phyloP scores from a whole-genome alignment of 2,113 vertebrate species.

The Psammodynastes pulverulentus region DNA sequence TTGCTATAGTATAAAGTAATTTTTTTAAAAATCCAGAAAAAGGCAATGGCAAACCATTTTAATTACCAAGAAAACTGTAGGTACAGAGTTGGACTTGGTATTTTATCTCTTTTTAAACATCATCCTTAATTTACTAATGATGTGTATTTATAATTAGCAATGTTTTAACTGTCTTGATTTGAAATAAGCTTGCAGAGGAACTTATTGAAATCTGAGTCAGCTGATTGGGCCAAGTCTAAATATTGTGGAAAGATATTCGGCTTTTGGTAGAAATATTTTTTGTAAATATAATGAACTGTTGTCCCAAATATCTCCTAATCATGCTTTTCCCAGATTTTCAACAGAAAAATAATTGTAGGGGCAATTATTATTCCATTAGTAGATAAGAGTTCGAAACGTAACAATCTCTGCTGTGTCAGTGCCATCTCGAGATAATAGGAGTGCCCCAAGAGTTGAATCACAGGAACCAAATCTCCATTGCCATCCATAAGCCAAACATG shows the following conservation, averaged over 20 bases:
- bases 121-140: not conserved
- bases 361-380: not conserved
- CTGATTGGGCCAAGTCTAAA: not conserved
- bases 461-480: too few relatives aligned
- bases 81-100: not conserved
- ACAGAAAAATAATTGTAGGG: too few relatives aligned
- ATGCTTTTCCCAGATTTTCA: not conserved
- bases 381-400: not conserved
- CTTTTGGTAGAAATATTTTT: not conserved
- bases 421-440: not conserved
- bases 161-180: not conserved
- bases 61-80: not conserved
- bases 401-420: not conserved
- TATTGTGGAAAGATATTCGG: not conserved
- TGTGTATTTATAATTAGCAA: too few relatives aligned
- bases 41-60: too few relatives aligned
- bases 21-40: not conserved
- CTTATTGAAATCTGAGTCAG: not conserved
- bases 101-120: not conserved
- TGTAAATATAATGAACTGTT: not conserved
- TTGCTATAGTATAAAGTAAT: not conserved
- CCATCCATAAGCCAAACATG: too few relatives aligned
- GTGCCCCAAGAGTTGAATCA: too few relatives aligned
- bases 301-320: not conserved
- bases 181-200: not conserved